Evolutionary conservation across 2,797 vertebrate genomes (phyloP).

Genomic region (Menidia menidia): DNA sequence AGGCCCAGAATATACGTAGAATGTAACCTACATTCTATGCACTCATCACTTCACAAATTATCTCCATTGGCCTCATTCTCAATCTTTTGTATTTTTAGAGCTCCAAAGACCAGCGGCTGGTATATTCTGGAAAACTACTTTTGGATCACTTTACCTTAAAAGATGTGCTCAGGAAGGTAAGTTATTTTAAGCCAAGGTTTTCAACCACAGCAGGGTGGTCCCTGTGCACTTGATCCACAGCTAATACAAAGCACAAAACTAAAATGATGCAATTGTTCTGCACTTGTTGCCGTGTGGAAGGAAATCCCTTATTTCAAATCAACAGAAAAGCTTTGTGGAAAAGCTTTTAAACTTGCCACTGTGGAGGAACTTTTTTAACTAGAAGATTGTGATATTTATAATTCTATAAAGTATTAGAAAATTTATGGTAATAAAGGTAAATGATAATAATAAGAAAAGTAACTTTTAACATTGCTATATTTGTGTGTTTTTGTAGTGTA

Average conservation of each 20-base stretch:
- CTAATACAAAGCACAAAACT: neutral
- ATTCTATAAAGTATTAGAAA: neutral
- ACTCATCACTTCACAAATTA: neutral
- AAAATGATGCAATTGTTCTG: neutral
- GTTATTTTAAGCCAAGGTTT: conserved; percentile 14
- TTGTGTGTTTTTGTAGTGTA: no score
- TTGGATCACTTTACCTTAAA: conserved; percentile 93
- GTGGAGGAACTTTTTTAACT: neutral
- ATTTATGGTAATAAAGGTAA: neutral
- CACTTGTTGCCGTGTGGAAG: neutral
- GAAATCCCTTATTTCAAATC: neutral
- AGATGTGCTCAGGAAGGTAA: conserved; percentile 96
- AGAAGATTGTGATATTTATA: neutral
- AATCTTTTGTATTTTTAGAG: conserved; percentile 83
- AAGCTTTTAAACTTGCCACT: neutral
- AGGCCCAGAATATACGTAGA: no score
- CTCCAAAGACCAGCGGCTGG: conserved; percentile 95
- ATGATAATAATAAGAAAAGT: no score
- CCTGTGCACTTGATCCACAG: neutral
- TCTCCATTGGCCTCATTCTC: conserved; percentile 23
- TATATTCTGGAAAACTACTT: conserved; percentile 97
- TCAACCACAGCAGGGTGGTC: neutral
- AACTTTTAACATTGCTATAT: no score
- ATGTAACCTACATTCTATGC: neutral
- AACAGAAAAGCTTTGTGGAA: neutral